phyloP scores from a whole-genome alignment of 2,888 invertebrate species.

The Cryptus armator region DNA sequence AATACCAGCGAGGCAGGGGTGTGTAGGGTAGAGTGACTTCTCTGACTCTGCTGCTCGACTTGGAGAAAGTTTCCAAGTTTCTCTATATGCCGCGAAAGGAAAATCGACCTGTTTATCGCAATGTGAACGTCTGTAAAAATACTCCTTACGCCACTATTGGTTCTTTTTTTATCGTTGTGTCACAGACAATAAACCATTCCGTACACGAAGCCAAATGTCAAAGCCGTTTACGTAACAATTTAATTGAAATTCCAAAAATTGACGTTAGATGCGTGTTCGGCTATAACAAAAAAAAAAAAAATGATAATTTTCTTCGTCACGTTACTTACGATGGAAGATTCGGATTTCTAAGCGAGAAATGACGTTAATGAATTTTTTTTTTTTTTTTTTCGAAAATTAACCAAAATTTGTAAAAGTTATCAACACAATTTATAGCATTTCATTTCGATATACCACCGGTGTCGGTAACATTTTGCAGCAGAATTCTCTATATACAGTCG shows the following conservation, averaged over 20 bases:
- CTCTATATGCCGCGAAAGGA: slow-evolving; percentile 66
- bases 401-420: too few species aligned
- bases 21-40: slow-evolving; percentile 41
- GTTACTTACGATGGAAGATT: too few species aligned
- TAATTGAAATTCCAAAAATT: too few species aligned
- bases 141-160: background rate
- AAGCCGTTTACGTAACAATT: too few species aligned
- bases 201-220: background rate
- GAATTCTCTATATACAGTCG: background rate
- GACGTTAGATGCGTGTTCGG: too few species aligned
- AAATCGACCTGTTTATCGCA: slow-evolving; percentile 54
- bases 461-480: background rate
- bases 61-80: slow-evolving; percentile 68
- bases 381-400: too few species aligned
- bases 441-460: too few species aligned
- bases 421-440: too few species aligned
- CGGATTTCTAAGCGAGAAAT: too few species aligned
- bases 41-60: slow-evolving; percentile 41
- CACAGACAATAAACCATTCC: background rate
- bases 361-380: too few species aligned
- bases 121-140: background rate
- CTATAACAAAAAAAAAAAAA: too few species aligned
- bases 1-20: slow-evolving; percentile 32
- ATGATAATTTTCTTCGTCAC: too few species aligned
- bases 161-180: background rate